Evolutionary conservation across 2,797 vertebrate species (phyloP), one percentile per base, ranked within the genome.

Genomic region (Meda fulgida): DNA sequence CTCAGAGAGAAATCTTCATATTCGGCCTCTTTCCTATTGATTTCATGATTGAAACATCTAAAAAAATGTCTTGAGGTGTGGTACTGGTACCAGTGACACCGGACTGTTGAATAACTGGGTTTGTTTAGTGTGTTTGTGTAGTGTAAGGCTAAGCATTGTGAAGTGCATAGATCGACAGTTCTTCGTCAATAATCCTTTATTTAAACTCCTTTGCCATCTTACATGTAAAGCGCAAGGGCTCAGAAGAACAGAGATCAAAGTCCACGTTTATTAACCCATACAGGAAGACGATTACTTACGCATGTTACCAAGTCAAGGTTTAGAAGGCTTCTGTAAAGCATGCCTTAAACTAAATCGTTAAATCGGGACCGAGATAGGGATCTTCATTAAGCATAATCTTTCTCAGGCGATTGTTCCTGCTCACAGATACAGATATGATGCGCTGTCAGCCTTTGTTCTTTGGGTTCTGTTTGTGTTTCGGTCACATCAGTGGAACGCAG

Each of bases 171-270:
- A 72, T 21, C 0, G 18, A 60, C 7, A 1, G 19, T 1, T 6
- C 31, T 53, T n/a, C 31, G 51, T 76, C 51, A 76, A 76, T 76
- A 31, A 76, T 76, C 58, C 4, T 21, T 58, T 73, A 19, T 29
- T 18, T 7, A 2, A n/a, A 38, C 23, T 7, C 46, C 48, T 76
- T 23, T 7, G 5, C 8, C 29, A 8, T 36, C 29, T 75, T 34
- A 7, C 7, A 43, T 14, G 23, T 46, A 21, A 55, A 23, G 1
- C 26, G 3, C 51, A 38, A 23, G 6, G 11, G 29, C 10, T 51
- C 29, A 48, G 6, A 31, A 51, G 23, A 26, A 73, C 71, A 3
- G 95, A 19, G 75, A 65, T 55, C 89, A 89, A 88, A 87, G 89
- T 89, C 78, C 89, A 81, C 26, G 1, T 72, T 86, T 86, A 82